Base-by-base conservation (phyloP, 2,113 vertebrate genomes). In the Trematomus loennbergii region DNA sequence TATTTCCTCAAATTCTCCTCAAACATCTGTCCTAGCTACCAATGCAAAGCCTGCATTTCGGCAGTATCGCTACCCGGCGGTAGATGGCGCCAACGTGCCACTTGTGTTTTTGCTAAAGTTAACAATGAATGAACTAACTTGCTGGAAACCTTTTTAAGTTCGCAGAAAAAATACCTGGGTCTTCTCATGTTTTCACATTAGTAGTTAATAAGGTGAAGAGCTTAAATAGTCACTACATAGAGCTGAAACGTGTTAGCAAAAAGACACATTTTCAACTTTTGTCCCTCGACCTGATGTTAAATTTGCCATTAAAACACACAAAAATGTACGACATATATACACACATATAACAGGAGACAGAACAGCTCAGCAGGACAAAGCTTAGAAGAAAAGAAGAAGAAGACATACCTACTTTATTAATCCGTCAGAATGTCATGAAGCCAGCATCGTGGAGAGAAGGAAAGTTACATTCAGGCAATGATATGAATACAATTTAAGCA, bases 11-110 rank as follows among this genome's bases (percentile, higher is more conserved):
- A 10, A 3, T 20, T 70, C 8, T 50, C 5, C 1, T 11, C 22
- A 12, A 61, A 69, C 9, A 48, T 17, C 2, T 45, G 22, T 20
- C 54, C 2, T 33, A 25, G 25, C 25, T 25, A n/a, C 12, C 13
- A 59, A 68, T 62, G 46, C 12, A 45, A 46, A 46, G 4, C 8
- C 4, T 20, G 2, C 3, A 29, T 75, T 63, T 49, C 13, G 20
- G 29, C 20, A 72, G 5, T 79, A 69, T 40, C 25, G 0, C 4
- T 6, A 22, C 5, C 10, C 36, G 45, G 72, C 85, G 49, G 54
- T 75, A 82, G 89, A 69, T 76, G 46, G 85, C 72, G 81, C 66
- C 69, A 80, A 75, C 75, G 45, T 12, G 60, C 16, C 45, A 57
- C 10, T 17, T 0, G 33, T 18, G 11, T 46, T 20, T 64, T 22